Evolutionary conservation across 2,797 vertebrate species (phyloP).

Genomic region (Falco rusticolus): DNA sequence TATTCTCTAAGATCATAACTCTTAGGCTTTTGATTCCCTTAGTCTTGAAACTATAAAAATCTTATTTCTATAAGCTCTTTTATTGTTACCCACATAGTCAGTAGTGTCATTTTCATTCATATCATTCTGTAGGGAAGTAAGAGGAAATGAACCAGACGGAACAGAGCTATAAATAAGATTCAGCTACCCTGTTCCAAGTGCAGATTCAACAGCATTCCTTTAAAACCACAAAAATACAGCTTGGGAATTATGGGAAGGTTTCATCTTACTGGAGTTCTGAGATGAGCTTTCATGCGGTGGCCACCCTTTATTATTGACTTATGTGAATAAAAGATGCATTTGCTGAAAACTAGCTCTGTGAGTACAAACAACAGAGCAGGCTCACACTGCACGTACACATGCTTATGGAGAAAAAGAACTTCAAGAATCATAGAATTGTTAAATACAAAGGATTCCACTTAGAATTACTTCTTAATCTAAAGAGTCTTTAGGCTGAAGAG

Average conservation of each 20-base stretch:
- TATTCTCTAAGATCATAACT: slow-evolving; percentile 43
- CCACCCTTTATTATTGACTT: background rate
- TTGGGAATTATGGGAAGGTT: background rate
- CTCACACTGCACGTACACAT: background rate
- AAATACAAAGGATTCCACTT: background rate
- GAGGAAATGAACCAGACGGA: slow-evolving; percentile 77
- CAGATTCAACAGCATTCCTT: slow-evolving; percentile 57
- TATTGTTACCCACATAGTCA: slow-evolving; percentile 74
- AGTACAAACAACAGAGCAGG: background rate
- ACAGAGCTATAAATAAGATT: slow-evolving; percentile 77
- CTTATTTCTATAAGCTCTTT: slow-evolving; percentile 77
- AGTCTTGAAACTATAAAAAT: slow-evolving; percentile 74
- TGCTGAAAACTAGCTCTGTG: slow-evolving; percentile 8
- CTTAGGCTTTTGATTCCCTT: slow-evolving; percentile 64
- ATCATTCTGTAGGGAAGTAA: slow-evolving; percentile 73
- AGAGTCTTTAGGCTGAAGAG: background rate
- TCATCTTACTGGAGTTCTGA: slow-evolving; percentile 31
- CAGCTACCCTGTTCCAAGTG: slow-evolving; percentile 57
- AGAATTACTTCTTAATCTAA: background rate
- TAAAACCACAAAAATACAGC: slow-evolving; percentile 36
- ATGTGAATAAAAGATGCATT: background rate
- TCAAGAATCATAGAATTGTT: background rate
- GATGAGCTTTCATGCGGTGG: background rate
- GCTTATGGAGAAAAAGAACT: background rate
- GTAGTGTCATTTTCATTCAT: slow-evolving; percentile 79